Evolutionary conservation across 2,797 vertebrate genomes (phyloP).

Genomic region (Nyctalus aviator): DNA sequence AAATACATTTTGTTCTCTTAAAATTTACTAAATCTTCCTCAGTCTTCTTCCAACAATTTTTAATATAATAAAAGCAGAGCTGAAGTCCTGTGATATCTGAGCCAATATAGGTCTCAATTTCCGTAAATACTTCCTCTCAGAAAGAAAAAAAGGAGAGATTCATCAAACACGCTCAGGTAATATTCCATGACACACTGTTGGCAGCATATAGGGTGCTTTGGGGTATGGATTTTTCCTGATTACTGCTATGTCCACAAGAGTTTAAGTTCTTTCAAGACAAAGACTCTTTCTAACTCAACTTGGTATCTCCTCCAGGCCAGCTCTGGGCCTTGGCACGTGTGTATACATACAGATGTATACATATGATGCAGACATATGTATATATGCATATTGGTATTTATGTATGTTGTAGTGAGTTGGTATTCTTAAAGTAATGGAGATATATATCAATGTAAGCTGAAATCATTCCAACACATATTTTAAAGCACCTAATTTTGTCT

Average conservation of each 20-base stretch:
- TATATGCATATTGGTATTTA: background rate
- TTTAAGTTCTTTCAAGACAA: background rate
- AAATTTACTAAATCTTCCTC: constrained; percentile 53
- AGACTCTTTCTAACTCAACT: background rate
- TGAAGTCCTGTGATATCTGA: background rate
- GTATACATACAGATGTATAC: too few species aligned
- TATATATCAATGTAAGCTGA: background rate
- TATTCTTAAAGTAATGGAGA: background rate
- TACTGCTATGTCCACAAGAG: background rate
- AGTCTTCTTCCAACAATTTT: constrained; percentile 22
- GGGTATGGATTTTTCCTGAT: background rate
- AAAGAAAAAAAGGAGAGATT: constrained; percentile 17
- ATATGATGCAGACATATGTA: too few species aligned
- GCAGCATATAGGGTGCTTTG: background rate
- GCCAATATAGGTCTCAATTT: constrained; percentile 46
- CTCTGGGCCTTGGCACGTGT: background rate
- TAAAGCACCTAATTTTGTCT: background rate
- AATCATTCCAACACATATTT: constrained; percentile 22
- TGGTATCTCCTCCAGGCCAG: background rate
- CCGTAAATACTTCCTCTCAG: constrained; percentile 37
- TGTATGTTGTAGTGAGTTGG: background rate
- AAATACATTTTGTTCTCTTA: background rate
- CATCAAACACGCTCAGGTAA: constrained; percentile 31
- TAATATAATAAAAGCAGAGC: constrained; percentile 56
- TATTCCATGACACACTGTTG: background rate